Conservation (phyloP, 2,113 vertebrate genomes). For the Odobenus rosmarus region DNA sequence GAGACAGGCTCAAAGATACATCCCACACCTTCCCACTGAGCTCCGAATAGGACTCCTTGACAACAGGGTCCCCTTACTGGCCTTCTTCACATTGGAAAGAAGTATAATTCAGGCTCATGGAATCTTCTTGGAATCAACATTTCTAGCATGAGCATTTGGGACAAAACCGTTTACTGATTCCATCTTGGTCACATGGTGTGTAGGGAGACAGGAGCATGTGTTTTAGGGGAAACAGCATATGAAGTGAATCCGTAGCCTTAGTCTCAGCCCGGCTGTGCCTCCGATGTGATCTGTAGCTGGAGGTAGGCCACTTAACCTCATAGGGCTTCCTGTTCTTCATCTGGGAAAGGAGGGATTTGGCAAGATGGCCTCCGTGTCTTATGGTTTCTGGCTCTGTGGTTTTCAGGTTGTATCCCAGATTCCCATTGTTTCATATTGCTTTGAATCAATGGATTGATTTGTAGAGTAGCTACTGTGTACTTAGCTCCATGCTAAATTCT, state of each 20-base stretch:
- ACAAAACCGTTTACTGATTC: neutral
- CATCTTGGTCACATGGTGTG: too few relatives aligned
- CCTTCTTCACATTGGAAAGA: neutral
- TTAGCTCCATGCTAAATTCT: neutral
- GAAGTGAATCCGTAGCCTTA: too few relatives aligned
- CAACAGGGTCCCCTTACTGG: neutral
- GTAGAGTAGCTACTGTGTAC: neutral
- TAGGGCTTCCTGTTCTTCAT: neutral
- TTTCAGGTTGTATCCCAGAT: neutral
- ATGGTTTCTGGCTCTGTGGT: neutral
- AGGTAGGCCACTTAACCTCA: neutral
- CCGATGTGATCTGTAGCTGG: neutral
- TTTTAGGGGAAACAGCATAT: fast-evolving
- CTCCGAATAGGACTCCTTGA: neutral
- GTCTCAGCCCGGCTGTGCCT: neutral
- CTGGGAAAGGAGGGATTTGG: neutral
- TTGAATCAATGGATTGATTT: neutral
- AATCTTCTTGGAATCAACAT: neutral
- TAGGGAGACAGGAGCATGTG: neutral
- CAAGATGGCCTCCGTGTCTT: neutral
- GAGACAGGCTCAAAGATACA: neutral
- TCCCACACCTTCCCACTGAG: neutral
- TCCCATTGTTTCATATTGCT: neutral
- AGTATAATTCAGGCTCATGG: neutral
- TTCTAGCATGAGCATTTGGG: neutral